phyloP scores from a whole-genome alignment of 2,888 invertebrate species.

The Noctua janthe region DNA sequence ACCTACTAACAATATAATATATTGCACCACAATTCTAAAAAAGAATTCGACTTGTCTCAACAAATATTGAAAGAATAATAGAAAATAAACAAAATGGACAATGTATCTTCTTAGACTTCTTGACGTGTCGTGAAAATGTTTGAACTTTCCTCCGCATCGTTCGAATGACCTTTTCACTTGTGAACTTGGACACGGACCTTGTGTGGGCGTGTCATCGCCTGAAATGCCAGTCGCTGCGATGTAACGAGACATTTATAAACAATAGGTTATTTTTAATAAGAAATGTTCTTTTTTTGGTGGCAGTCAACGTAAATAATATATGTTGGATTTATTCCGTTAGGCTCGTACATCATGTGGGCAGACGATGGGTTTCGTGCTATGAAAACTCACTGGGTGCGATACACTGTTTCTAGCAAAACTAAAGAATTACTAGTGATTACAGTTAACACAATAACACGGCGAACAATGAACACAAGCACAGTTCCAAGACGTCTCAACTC shows the following conservation, averaged over 20 bases:
- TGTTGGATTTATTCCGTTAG: too few relatives aligned
- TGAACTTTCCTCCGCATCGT: constrained; percentile 16
- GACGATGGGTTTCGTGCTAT: too few relatives aligned
- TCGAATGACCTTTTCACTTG: constrained; percentile 41
- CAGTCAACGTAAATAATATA: neutral
- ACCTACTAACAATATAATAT: too few relatives aligned
- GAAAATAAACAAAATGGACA: constrained; percentile 1
- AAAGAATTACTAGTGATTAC: too few relatives aligned
- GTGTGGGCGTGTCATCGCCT: constrained; percentile 26
- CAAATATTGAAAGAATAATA: constrained; percentile 9
- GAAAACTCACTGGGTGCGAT: too few relatives aligned
- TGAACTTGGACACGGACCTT: constrained; percentile 6
- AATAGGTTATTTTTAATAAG: neutral
- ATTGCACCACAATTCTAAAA: neutral
- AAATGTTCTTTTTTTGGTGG: constrained; percentile 4
- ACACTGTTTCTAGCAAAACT: too few relatives aligned
- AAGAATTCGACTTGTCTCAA: neutral
- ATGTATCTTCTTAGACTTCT: neutral
- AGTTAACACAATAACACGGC: too few relatives aligned
- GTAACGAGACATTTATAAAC: constrained; percentile 14
- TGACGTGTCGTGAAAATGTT: constrained; percentile 14
- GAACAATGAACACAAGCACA: too few relatives aligned
- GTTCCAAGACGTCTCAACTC: too few relatives aligned
- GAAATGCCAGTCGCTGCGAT: constrained; percentile 30
- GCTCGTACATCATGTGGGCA: too few relatives aligned